Evolutionary conservation across 2,797 vertebrate species (phyloP).

Genomic region (Cottoperca gobio): DNA sequence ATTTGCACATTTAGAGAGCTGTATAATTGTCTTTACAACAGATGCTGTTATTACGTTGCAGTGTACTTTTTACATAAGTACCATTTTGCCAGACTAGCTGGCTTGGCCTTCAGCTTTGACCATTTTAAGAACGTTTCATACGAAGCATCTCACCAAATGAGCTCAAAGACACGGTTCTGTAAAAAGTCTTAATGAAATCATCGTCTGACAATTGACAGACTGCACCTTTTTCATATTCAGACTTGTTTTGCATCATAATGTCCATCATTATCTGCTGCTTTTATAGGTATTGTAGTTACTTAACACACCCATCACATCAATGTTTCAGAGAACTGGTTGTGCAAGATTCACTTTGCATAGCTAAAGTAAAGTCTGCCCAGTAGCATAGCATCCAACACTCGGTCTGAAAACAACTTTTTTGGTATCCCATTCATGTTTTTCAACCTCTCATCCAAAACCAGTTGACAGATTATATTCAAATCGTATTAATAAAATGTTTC

Average conservation of each 20-base stretch:
- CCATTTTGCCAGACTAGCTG: background rate
- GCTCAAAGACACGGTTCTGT: background rate
- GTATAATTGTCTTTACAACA: background rate
- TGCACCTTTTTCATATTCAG: background rate
- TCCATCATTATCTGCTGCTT: no score
- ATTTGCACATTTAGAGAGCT: background rate
- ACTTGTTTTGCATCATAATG: background rate
- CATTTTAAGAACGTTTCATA: background rate
- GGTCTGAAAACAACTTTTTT: background rate
- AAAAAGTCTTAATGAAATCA: background rate
- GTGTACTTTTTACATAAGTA: background rate
- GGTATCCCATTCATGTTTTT: background rate
- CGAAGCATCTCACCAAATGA: background rate
- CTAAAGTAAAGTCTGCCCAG: background rate
- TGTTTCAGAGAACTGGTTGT: constrained; percentile 1
- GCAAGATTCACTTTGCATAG: background rate
- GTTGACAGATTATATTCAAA: background rate
- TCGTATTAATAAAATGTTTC: background rate
- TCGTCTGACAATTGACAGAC: background rate
- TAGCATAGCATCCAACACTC: background rate
- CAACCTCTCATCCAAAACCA: background rate
- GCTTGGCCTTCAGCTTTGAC: background rate
- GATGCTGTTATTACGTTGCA: background rate
- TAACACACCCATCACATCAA: background rate
- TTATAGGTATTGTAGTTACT: background rate